These are phyloP conservation scores for Puma concolor DNA, from an alignment of 2,113 vertebrate species.

Conservation along the genomic window DNA sequence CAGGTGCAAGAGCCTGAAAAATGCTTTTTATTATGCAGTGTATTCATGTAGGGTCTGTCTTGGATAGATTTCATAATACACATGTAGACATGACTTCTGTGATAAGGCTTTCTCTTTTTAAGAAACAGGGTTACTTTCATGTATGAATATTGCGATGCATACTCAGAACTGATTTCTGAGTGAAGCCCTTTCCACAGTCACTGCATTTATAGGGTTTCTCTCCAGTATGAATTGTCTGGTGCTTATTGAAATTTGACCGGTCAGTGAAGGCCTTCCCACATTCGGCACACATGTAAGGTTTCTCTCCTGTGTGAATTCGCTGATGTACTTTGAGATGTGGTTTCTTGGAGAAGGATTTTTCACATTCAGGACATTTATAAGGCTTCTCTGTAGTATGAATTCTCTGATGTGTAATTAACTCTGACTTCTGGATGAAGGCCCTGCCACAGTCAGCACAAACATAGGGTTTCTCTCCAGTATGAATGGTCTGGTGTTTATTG, in stretches of 20 bases:
- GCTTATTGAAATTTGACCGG: conserved; percentile 79
- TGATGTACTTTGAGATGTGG: conserved; percentile 79
- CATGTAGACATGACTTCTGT: conserved; percentile 36
- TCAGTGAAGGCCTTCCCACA: conserved; percentile 80
- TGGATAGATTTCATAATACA: conserved; percentile 24
- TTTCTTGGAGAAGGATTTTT: conserved; percentile 79
- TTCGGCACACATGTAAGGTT: conserved; percentile 76
- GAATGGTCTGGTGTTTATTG: conserved; percentile 81
- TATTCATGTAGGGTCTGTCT: conserved; percentile 26
- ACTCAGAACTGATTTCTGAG: conserved; percentile 78
- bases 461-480: conserved; percentile 76
- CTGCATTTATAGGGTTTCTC: conserved; percentile 79
- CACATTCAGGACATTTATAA: conserved; percentile 79
- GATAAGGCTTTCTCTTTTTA: conserved; percentile 56
- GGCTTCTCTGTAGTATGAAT: conserved; percentile 78
- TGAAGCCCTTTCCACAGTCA: conserved; percentile 79
- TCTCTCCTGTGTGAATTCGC: conserved; percentile 80
- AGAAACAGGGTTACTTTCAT: conserved; percentile 54
- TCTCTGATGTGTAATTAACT: conserved; percentile 76
- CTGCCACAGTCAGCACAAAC: conserved; percentile 74
- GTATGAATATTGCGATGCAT: conserved; percentile 79
- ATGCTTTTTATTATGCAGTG: background rate
- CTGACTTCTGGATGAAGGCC: conserved; percentile 77
- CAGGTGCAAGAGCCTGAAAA: conserved; percentile 1
- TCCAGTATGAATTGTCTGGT: conserved; percentile 79